Evolutionary conservation across 2,888 invertebrate genomes (phyloP), one percentile per base, ranked within the genome.

Genomic region (Orthonevra nobilis): DNA sequence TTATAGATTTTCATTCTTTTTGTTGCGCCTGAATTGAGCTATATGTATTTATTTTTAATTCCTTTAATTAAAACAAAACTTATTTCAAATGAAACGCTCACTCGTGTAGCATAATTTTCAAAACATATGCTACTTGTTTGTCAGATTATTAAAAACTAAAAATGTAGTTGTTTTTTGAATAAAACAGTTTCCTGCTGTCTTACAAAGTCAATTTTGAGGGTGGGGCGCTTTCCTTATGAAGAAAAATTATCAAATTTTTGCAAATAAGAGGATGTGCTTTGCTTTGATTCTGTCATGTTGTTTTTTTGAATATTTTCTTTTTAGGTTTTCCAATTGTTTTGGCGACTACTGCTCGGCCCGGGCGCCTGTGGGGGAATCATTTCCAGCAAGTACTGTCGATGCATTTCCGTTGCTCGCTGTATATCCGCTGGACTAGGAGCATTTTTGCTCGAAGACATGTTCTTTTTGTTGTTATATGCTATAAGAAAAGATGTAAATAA

Each of bases 351-450:
- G 77, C 87, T 88, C 44, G 89, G 85, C 61, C 87, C 88, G 32
- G 88, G 86, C 81, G 87, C 84, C 83, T 85, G 88, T 15, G 87
- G 92, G 64, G 97, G 96, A 85, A 98, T 96, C 97, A 98, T 97
- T 89, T 98, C 98, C 81, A 98, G 92, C 85, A 98, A 92, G 91
- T 98, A 98, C 90, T 98, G 98, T 64, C 98, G 91, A 90, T 98
- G 98, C 81, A 96, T 90, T 87, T 96, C 96, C 2, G 95, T 95
- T 73, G 96, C 95, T 83, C 96, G 92, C 88, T 96, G 96, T 87
- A 96, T 91, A 83, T 96, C 96, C 0, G 93, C 94, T 85, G 93
- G 89, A 83, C 85, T 89, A 48, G 84, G 84, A 10, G 86, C 83
- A 82, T 86, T 87, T 74, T 85, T 88, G 66, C 87, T 88, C 42